Base-by-base conservation (phyloP, 2,888 invertebrate genomes). In the Julus scanicus region DNA sequence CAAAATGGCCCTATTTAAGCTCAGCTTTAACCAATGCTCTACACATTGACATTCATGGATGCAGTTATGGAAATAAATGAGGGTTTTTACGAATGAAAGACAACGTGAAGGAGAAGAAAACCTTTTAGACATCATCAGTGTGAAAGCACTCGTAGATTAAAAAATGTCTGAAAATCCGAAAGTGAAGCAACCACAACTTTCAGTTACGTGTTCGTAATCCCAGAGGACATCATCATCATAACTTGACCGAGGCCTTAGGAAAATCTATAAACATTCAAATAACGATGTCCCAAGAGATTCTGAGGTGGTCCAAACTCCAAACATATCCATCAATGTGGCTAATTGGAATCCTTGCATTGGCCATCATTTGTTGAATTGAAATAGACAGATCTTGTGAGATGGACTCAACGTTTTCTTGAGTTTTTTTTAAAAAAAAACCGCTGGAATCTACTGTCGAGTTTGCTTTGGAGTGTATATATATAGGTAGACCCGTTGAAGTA, bases 141-240 rank as follows among this genome's bases (percentile, higher is more conserved):
- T 63, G 63, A 53, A 53, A 53, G 53, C 53, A 53, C 9, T 53
- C 53, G 53, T 17, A 53, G 53, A 17, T 63, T 17, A 17, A 63
- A 29, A 29, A 63, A 63, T 71, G 71, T 71, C 20, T 6, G 37
- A 15, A 29, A 80, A 80, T 80, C 80, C 80, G 37, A 37, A 80
- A 80, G 13, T 3, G 9, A 80, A 80, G 3, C 53, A 44, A 44
- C 44, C 63, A 20, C 20, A 71, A 8, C 8, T 71, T 71, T 29
- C 20, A 71, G 17, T 29, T 20, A 71, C n/a, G 20, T 37, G 37
- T 37, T 13, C 37, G 3, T 2, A 2, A 9, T 37, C 37, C 37
- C 80, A 80, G 37, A 80, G 9, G 80, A 11, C 80, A 9, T 80
- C 80, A 80, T 80, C 80, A 80, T 80, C 71, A 71, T 71, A 44